These are phyloP conservation scores for Spialia ferax DNA, from an alignment of 2,888 invertebrate genomes.

Conservation along the genomic window DNA sequence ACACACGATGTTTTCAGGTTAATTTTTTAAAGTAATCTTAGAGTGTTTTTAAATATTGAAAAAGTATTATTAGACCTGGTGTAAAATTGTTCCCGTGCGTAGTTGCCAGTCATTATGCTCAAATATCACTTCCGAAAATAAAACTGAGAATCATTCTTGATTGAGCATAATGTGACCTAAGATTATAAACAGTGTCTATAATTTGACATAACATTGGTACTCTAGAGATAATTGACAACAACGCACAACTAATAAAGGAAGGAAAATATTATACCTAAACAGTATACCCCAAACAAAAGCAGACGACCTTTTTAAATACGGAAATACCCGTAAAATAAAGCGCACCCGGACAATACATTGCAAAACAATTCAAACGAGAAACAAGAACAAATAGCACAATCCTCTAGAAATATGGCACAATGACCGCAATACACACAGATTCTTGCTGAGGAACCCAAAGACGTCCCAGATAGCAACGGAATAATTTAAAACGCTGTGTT, in stretches of 20 bases:
- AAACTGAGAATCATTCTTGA: too few species aligned
- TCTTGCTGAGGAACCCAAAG: conserved; percentile 22
- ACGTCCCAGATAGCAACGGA: conserved; percentile 23
- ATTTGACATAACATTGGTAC: too few species aligned
- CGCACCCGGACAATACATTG: not conserved
- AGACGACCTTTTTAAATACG: not conserved
- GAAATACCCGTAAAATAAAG: conserved; percentile 6
- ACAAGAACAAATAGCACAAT: conserved; percentile 16
- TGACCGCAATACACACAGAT: conserved; percentile 30
- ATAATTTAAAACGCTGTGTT: conserved; percentile 37
- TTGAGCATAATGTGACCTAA: too few species aligned
- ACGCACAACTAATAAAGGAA: too few species aligned
- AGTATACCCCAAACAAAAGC: not conserved
- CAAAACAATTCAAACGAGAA: conserved; percentile 2
- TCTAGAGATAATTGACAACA: too few species aligned
- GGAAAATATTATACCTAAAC: not conserved
- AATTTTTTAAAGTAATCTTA: too few species aligned
- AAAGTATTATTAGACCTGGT: too few species aligned
- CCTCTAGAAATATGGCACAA: conserved; percentile 20
- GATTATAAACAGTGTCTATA: too few species aligned
- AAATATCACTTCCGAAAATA: too few species aligned
- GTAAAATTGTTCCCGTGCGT: too few species aligned
- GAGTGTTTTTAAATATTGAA: too few species aligned
- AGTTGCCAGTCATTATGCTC: too few species aligned
- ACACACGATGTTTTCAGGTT: not conserved